Evolutionary conservation across 2,888 invertebrate genomes (phyloP), one percentile per base, ranked within the genome.

Genomic region (Digitonthophagus gazella): DNA sequence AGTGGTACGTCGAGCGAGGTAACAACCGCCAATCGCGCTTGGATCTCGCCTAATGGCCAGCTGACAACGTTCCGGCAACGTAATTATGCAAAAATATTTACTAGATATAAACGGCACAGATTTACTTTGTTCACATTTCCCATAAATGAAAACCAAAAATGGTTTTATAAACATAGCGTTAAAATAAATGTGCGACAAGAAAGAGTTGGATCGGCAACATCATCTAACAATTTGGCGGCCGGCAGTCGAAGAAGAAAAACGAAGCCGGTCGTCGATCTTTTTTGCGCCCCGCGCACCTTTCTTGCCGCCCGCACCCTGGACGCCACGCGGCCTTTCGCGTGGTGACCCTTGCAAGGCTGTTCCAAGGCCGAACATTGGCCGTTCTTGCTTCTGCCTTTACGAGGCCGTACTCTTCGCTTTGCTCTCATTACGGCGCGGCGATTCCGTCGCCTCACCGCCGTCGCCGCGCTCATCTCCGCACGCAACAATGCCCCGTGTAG

Each of bases 321-420:
- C 20, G 19, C 61, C 61, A 18, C 61, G 15, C 61, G 61, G 61
- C 2, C 20, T 16, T 14, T 20, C 61, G 61, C 61, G 66, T 69
- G 16, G 15, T 80, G 79, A 80, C 82, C 80, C 80, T 76, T 76
- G 78, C 82, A 83, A 83, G 83, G 83, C 82, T 81, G 83, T 83
- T 83, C 77, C 83, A 83, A 83, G 83, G 83, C 79, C 83, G 83
- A 80, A 78, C 82, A 78, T 83, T 83, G 81, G 81, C 82, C 81
- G 83, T 80, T 79, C 80, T 79, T 76, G 76, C 75, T 11, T 44
- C 28, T 72, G 75, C 75, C 76, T 76, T 76, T 76, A 76, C 76
- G 77, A 78, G 78, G 77, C 64, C 66, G 67, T 70, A 64, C 66
- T 78, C 78, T 79, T 79, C 77, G 76, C 78, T 78, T 79, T 80